A percentile compares a stretch with the other conserved stretches of the same genome.
phyloP scores from a whole-genome alignment of 2,113 vertebrate species.

The Urocynchramus pylzowi region DNA sequence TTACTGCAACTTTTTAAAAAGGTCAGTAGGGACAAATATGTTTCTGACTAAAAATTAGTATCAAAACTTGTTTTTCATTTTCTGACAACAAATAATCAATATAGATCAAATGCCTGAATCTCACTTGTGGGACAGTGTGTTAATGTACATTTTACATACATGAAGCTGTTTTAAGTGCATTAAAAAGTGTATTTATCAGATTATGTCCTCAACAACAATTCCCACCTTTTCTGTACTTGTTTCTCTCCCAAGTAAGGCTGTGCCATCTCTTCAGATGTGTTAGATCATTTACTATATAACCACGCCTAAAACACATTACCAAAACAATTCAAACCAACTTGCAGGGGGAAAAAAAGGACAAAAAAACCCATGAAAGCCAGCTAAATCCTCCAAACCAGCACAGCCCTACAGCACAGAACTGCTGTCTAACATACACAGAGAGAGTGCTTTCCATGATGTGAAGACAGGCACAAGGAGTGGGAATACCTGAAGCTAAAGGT shows the following conservation, averaged over 20 bases:
- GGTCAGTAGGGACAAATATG: background rate
- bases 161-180: background rate
- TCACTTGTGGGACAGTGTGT: background rate
- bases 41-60: background rate
- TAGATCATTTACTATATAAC: background rate
- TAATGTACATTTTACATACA: background rate
- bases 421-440: background rate
- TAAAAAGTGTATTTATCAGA: background rate
- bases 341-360: background rate
- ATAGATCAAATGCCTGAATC: background rate
- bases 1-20: background rate
- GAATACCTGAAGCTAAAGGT: background rate
- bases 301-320: background rate
- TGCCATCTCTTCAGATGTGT: background rate
- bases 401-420: background rate
- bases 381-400: background rate
- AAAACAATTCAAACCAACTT: background rate
- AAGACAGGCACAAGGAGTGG: background rate
- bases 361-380: background rate
- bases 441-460: rapidly evolving
- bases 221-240: background rate
- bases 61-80: background rate
- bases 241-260: background rate
- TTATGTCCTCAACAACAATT: background rate
- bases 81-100: background rate